Conservation (phyloP, 1,140 invertebrate species). For the Nephila pilipes region DNA sequence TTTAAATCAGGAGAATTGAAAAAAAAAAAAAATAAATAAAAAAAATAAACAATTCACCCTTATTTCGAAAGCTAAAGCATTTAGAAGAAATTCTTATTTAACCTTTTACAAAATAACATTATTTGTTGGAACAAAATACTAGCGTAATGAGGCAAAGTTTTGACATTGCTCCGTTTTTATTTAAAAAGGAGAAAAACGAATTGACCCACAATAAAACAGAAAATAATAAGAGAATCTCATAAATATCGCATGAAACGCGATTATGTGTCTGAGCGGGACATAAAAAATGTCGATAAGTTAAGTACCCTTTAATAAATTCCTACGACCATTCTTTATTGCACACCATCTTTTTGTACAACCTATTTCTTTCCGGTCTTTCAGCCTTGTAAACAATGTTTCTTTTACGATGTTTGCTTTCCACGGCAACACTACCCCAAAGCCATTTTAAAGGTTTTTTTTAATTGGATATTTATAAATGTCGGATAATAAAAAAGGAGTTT, state of each 20-base stretch:
- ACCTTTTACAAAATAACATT: neutral
- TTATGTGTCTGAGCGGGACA: conserved; percentile 58
- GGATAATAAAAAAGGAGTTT: conserved; percentile 54
- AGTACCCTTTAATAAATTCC: conserved; percentile 67
- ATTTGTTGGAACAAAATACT: neutral
- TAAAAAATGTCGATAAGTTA: conserved; percentile 60
- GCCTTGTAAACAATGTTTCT: conserved; percentile 32
- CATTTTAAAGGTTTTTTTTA: conserved; percentile 59
- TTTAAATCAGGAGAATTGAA: too few species aligned
- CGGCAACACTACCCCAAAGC: conserved; percentile 4
- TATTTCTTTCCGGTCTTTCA: conserved; percentile 43
- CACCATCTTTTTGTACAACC: conserved; percentile 9
- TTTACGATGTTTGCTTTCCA: conserved; percentile 64
- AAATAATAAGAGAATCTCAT: conserved; percentile 60
- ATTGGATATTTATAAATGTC: conserved; percentile 51
- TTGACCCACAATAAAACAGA: conserved; percentile 28
- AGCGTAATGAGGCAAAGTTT: neutral
- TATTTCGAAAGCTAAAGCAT: too few species aligned
- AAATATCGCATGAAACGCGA: conserved; percentile 66
- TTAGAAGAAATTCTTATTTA: too few species aligned
- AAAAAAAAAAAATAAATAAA: too few species aligned
- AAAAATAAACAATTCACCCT: too few species aligned
- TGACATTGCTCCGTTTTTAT: neutral
- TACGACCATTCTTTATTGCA: conserved; percentile 33
- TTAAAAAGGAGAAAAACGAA: conserved; percentile 18